Conservation (phyloP, 2,113 vertebrate genomes). For the Chloropsis hardwickii region DNA sequence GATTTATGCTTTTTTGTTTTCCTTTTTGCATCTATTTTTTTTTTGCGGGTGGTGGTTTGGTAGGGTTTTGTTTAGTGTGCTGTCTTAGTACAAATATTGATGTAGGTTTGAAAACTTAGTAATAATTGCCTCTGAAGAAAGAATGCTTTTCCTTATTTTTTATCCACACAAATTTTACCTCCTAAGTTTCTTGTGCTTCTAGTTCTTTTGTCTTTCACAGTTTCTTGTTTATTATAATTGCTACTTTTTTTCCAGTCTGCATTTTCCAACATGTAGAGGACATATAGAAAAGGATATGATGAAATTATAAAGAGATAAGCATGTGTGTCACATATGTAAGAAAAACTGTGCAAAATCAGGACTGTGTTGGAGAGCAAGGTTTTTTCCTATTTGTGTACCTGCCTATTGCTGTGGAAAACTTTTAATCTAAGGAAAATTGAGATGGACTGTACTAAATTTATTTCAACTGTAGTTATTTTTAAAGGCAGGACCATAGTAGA, state of each 20-base stretch:
- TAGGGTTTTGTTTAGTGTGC: neutral
- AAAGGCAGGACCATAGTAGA: neutral
- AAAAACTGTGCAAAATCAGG: neutral
- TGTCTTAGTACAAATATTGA: neutral
- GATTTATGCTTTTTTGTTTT: neutral
- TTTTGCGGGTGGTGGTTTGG: accelerated
- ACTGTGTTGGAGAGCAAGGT: neutral
- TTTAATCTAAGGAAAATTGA: neutral
- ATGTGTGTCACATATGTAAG: neutral
- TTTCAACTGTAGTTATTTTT: neutral
- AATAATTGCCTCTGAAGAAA: neutral
- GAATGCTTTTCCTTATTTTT: neutral
- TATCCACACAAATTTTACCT: neutral
- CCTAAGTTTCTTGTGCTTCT: neutral
- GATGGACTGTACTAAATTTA: neutral
- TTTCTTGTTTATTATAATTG: neutral
- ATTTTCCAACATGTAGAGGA: neutral
- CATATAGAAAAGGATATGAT: neutral
- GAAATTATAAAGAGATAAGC: neutral
- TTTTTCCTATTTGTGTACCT: neutral
- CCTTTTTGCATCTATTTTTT: neutral
- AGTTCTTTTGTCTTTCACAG: neutral
- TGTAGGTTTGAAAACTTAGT: neutral
- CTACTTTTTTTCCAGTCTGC: neutral
- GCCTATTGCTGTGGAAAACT: neutral